Base-by-base conservation (phyloP, 2,888 invertebrate species). In the Gnatocerus cornutus region DNA sequence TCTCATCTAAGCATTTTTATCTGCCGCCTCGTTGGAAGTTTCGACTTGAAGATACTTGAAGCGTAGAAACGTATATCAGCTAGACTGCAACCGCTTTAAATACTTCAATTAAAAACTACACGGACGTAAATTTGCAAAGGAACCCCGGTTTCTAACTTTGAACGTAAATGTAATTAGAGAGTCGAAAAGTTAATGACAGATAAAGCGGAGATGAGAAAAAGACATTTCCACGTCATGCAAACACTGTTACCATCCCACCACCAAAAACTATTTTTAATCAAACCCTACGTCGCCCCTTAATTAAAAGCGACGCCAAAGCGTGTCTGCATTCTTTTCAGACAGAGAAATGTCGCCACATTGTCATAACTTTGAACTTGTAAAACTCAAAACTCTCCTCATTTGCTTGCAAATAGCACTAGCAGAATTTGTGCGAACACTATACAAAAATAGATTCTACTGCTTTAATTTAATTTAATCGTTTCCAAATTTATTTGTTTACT, bases 81-180 rank as follows among this genome's bases (percentile, higher is more conserved):
- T 30, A 39, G 62, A 62, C 68, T 52, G 62, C 52, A 62, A 53
- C 68, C 45, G 37, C 68, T 62, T 68, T 68, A 68, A 68, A 68
- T 68, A 68, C 68, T 61, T 68, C 68, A 68, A 68, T 68, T 68
- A 68, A 68, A 68, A 68, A 68, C 61, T 68, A 62, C 61, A 62
- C 53, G 53, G 48, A 62, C 61, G 68, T 61, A 62, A 68, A 68
- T 68, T 61, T 16, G 39, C 59, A 53, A 62, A 62, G 43, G 43
- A 50, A 48, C 56, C 59, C 16, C 43, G 37, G 14, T 13, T 16
- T 59, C 21, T 29, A 62, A 61, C 62, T 62, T 68, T 68, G 53
- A 68, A 68, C 68, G 30, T 68, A 61, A 61, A 62, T 45, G 61
- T 61, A 68, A 68, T 62, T 61, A 61, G 39, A 53, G 41, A 45